Conservation (phyloP, 2,113 vertebrate species). For the Glaucidium brasilianum region DNA sequence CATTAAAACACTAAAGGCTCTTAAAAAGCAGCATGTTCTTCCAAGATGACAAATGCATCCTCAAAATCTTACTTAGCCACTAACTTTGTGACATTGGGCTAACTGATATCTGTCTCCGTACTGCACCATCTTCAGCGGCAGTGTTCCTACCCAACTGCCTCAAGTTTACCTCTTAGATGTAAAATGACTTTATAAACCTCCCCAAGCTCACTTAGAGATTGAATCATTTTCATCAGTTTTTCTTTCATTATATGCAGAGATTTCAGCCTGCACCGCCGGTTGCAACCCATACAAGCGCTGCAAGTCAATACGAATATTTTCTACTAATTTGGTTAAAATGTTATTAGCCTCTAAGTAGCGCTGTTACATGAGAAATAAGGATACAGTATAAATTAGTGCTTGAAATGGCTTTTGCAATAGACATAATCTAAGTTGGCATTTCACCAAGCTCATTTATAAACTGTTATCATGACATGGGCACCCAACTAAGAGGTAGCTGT, state of each 20-base stretch:
- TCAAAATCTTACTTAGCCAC: neutral
- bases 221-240: neutral
- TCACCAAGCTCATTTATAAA: neutral
- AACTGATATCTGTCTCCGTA: neutral
- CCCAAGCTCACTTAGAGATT: neutral
- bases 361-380: neutral
- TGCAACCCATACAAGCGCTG: neutral
- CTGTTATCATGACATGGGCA: neutral
- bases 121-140: neutral
- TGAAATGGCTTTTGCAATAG: neutral
- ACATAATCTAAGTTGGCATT: neutral
- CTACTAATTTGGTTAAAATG: neutral
- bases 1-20: neutral
- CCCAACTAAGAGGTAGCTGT: neutral
- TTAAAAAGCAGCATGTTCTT: neutral
- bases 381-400: neutral
- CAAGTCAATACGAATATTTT: constrained; percentile 21
- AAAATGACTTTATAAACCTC: neutral
- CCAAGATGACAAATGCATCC: neutral
- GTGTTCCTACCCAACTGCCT: neutral
- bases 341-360: neutral
- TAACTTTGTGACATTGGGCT: neutral
- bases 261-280: neutral
- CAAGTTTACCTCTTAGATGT: neutral
- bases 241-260: neutral